These are phyloP conservation scores for Margaritifera margaritifera DNA, from an alignment of 2,888 invertebrate genomes.

Conservation along the genomic window DNA sequence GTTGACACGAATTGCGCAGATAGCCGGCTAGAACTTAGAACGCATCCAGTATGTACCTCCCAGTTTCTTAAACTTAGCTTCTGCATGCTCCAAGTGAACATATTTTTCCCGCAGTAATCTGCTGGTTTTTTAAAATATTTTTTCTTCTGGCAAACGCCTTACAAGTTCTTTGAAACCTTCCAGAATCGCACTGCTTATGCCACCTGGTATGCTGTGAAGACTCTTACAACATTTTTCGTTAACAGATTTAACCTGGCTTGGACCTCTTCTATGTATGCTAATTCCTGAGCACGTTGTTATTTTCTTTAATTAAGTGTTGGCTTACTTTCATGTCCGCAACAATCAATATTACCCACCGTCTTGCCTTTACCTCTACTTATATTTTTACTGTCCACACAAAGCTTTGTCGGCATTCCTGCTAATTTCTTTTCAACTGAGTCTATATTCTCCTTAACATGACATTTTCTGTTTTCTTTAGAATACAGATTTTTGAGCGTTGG, in stretches of 20 bases:
- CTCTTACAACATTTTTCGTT: not conserved
- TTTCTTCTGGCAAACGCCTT: too few relatives aligned
- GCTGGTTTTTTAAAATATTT: too few relatives aligned
- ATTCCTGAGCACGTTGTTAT: not conserved
- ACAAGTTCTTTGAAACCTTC: too few relatives aligned
- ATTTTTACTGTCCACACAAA: conserved; percentile 6
- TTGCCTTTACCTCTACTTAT: conserved; percentile 4
- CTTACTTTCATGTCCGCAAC: conserved; percentile 2
- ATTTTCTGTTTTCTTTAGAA: too few relatives aligned
- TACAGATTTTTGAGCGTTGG: not conserved
- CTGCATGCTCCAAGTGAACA: too few relatives aligned
- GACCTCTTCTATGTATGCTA: not conserved
- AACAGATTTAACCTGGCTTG: not conserved
- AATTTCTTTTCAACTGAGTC: not conserved
- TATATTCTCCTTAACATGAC: too few relatives aligned
- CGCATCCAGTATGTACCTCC: too few relatives aligned
- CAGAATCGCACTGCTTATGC: not conserved
- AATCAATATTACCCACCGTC: not conserved
- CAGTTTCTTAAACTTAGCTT: too few relatives aligned
- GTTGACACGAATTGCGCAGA: too few relatives aligned
- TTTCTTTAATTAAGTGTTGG: conserved; percentile 2
- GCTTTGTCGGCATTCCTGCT: not conserved
- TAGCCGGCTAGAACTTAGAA: too few relatives aligned
- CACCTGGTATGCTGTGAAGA: not conserved
- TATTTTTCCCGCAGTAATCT: too few relatives aligned